phyloP scores from a whole-genome alignment of 2,797 vertebrate species.

The Pseudochaenichthys georgianus region DNA sequence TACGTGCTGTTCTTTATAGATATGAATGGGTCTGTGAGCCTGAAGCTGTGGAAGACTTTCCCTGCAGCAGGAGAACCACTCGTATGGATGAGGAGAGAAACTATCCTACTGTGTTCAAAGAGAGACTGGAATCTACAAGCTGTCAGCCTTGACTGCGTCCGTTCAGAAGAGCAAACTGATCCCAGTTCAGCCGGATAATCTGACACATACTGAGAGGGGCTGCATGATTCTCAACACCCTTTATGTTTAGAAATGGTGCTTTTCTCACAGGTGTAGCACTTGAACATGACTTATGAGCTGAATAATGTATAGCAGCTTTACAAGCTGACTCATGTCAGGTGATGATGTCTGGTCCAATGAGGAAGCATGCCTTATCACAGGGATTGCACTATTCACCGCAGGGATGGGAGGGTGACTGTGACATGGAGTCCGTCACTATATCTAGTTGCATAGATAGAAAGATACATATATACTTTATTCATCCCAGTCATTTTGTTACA shows the following conservation, averaged over 20 bases:
- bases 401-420: too few species aligned
- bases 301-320: background rate
- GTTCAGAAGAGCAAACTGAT: constrained; percentile 21
- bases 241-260: background rate
- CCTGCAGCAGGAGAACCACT: background rate
- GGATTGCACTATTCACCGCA: background rate
- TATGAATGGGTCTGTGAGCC: background rate
- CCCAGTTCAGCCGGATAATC: constrained; percentile 30
- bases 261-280: background rate
- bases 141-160: constrained; percentile 7
- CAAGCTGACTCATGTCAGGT: background rate
- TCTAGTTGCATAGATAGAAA: too few species aligned
- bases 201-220: constrained; percentile 14
- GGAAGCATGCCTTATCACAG: background rate
- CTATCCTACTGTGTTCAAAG: constrained; percentile 43
- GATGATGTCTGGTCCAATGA: background rate
- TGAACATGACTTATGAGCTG: background rate
- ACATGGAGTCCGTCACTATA: too few species aligned
- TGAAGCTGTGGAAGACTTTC: background rate
- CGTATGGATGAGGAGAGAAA: constrained; percentile 27
- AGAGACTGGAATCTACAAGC: constrained; percentile 31
- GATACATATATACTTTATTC: too few species aligned
- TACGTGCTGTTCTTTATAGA: constrained; percentile 15
- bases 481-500: too few species aligned
- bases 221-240: background rate